phyloP scores from a whole-genome alignment of 2,113 vertebrate genomes.

The Catharus bicknelli region DNA sequence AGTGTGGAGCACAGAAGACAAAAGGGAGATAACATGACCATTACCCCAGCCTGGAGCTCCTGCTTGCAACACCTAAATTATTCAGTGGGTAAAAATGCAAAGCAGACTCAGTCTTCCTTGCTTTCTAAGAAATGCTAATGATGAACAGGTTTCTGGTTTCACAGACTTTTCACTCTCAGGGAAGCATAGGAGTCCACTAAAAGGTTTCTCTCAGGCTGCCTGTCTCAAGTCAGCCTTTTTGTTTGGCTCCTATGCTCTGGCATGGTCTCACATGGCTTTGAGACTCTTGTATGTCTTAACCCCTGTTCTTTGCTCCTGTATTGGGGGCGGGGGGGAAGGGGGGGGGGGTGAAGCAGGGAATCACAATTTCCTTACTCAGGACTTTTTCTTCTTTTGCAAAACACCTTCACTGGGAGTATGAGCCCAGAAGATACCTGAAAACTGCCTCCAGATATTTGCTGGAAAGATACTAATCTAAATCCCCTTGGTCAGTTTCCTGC shows the following conservation, averaged over 20 bases:
- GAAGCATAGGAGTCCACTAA: not conserved
- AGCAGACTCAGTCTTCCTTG: not conserved
- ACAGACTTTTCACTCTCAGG: not conserved
- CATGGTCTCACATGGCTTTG: not conserved
- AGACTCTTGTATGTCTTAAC: not conserved
- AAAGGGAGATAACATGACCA: not conserved
- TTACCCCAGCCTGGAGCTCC: not conserved
- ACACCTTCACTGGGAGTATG: not conserved
- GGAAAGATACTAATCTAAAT: not conserved
- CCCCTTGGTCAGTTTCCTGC: accelerated
- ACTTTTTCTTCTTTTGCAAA: not conserved
- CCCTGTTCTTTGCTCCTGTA: not conserved
- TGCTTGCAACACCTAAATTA: not conserved
- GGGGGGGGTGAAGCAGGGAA: not conserved
- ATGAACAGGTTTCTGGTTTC: not conserved
- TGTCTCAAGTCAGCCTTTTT: not conserved
- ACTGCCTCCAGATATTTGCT: not conserved
- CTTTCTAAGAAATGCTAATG: not conserved
- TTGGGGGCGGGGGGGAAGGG: too few relatives aligned
- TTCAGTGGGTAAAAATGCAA: not conserved
- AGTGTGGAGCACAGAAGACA: accelerated
- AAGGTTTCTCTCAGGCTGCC: not conserved
- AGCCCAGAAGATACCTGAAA: not conserved
- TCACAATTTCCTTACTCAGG: not conserved
- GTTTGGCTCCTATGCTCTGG: not conserved